Evolutionary conservation across 2,113 vertebrate genomes (phyloP).

Genomic region (Glaucidium brasilianum): DNA sequence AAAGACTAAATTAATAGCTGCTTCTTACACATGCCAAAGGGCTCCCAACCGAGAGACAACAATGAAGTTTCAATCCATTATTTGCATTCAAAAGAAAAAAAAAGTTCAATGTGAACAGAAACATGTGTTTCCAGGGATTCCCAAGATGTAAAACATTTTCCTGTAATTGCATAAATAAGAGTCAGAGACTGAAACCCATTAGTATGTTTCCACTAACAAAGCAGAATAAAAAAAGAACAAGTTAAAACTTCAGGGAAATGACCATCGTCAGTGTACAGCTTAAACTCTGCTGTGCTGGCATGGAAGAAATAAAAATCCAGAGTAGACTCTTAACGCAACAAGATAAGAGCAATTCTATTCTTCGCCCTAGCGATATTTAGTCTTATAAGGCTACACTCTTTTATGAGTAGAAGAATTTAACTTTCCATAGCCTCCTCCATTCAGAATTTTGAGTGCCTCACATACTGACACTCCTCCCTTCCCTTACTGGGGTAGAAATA

Average conservation of each 20-base stretch:
- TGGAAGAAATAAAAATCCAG: neutral
- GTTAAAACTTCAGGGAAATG: slow-evolving; percentile 8
- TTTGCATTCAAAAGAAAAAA: slow-evolving; percentile 36
- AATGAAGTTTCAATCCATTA: slow-evolving; percentile 48
- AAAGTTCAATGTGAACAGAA: slow-evolving; percentile 28
- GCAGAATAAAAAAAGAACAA: slow-evolving; percentile 24
- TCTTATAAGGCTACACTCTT: neutral
- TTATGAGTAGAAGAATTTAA: neutral
- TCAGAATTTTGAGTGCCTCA: neutral
- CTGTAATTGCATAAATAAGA: slow-evolving; percentile 33
- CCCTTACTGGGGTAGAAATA: neutral
- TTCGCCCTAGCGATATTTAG: neutral
- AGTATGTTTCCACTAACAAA: slow-evolving; percentile 36
- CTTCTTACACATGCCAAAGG: slow-evolving; percentile 35
- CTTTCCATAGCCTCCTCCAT: neutral
- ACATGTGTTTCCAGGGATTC: slow-evolving; percentile 50
- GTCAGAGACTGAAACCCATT: slow-evolving; percentile 30
- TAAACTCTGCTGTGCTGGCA: neutral
- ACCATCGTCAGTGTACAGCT: neutral
- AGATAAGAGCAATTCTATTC: neutral
- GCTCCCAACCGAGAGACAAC: slow-evolving; percentile 29
- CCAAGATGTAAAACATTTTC: slow-evolving; percentile 51
- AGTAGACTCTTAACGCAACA: neutral
- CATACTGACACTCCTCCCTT: neutral
- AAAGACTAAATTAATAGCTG: slow-evolving; percentile 47